phyloP scores from a whole-genome alignment of 2,888 invertebrate genomes.

The Drosophila algonquin region DNA sequence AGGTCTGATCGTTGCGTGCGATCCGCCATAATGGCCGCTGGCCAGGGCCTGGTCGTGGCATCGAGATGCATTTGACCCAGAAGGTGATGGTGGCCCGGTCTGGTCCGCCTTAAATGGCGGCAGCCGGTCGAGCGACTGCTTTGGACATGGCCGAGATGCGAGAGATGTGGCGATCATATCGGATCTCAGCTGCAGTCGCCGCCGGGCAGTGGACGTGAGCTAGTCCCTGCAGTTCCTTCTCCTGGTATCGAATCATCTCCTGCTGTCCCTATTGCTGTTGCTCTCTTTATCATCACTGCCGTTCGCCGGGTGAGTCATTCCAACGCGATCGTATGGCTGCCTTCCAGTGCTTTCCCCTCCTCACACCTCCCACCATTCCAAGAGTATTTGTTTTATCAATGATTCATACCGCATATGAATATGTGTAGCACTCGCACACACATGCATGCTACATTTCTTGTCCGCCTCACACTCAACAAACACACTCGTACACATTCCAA shows the following conservation, averaged over 20 bases:
- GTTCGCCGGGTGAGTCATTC: slow-evolving; percentile 58
- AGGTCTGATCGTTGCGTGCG: slow-evolving; percentile 9
- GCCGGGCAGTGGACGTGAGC: not conserved
- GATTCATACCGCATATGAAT: slow-evolving; percentile 71
- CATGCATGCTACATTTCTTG: slow-evolving; percentile 27
- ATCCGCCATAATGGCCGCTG: not conserved
- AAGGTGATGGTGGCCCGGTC: slow-evolving; percentile 6
- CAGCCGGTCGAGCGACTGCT: slow-evolving; percentile 14
- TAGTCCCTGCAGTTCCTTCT: not conserved
- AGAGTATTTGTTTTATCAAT: slow-evolving; percentile 71
- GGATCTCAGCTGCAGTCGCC: not conserved
- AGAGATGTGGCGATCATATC: slow-evolving; percentile 1
- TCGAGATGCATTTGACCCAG: slow-evolving; percentile 13
- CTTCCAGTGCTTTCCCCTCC: slow-evolving; percentile 44
- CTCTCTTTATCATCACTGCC: not conserved
- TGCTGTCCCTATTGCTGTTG: not conserved
- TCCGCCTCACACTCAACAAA: slow-evolving; percentile 28
- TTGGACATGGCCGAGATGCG: not conserved
- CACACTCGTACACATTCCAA: slow-evolving; percentile 65
- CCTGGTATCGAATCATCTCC: slow-evolving; percentile 9
- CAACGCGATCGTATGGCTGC: slow-evolving; percentile 72
- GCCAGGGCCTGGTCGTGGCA: not conserved
- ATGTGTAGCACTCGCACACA: slow-evolving; percentile 36
- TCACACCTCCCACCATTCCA: slow-evolving; percentile 7
- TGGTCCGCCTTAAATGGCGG: slow-evolving; percentile 24